These are phyloP conservation scores for Harlomillsia oculata DNA, from an alignment of 1,140 invertebrate genomes.

Conservation along the genomic window DNA sequence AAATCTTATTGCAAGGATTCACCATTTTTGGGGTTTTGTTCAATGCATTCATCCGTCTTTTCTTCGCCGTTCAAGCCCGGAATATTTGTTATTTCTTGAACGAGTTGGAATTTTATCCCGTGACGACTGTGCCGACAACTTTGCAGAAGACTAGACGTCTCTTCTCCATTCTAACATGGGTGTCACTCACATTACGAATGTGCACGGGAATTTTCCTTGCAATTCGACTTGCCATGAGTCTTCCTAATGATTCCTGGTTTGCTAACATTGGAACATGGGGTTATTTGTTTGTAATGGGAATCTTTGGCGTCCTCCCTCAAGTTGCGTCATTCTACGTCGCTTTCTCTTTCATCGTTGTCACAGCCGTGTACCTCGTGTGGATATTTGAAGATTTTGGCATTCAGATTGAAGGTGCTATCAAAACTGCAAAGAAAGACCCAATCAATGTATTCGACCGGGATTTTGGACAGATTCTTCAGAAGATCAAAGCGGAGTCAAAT, in stretches of 20 bases:
- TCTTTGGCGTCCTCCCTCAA: slow-evolving; percentile 14
- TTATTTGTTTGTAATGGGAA: slow-evolving; percentile 9
- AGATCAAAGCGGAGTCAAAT: neutral
- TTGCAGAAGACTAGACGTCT: slow-evolving; percentile 18
- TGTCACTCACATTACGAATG: slow-evolving; percentile 12
- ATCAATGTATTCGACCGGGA: slow-evolving; percentile 1
- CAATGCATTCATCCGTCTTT: slow-evolving; percentile 14
- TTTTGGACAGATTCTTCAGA: slow-evolving; percentile 5
- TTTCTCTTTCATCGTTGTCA: slow-evolving; percentile 21
- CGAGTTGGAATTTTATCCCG: slow-evolving; percentile 14
- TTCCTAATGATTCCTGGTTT: slow-evolving; percentile 16
- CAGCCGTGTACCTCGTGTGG: slow-evolving; percentile 21
- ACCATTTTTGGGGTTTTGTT: slow-evolving; percentile 9
- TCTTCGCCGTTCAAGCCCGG: slow-evolving; percentile 15
- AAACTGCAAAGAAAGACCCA: slow-evolving; percentile 9
- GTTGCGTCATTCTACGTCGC: slow-evolving; percentile 14
- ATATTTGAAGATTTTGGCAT: slow-evolving; percentile 25
- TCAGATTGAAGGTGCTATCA: slow-evolving; percentile 20
- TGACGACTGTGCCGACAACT: slow-evolving; percentile 16
- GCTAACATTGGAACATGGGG: slow-evolving; percentile 2
- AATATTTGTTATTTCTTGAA: slow-evolving; percentile 17
- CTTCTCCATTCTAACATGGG: slow-evolving; percentile 17
- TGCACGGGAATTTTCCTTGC: slow-evolving; percentile 20
- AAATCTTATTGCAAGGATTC: slow-evolving; percentile 22
- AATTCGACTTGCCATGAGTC: slow-evolving; percentile 4